These are phyloP conservation scores for Acanthurus lineatus DNA, from an alignment of 2,797 vertebrate genomes.

Conservation along the genomic window DNA sequence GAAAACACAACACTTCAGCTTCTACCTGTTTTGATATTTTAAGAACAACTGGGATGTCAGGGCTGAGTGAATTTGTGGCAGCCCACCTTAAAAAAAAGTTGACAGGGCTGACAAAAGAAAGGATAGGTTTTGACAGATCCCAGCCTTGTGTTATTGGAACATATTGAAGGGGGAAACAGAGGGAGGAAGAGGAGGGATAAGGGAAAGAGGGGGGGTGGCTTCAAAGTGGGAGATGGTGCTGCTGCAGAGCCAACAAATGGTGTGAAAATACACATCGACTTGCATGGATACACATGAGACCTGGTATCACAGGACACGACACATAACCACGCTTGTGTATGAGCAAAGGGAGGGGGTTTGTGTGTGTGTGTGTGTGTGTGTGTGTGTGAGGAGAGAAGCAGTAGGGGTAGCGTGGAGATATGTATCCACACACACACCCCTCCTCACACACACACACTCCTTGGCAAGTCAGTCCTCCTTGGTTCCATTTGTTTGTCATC, in stretches of 20 bases:
- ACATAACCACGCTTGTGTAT: slow-evolving; percentile 49
- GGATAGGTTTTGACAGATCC: slow-evolving; percentile 76
- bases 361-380: slow-evolving; percentile 49
- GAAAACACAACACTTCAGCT: slow-evolving; percentile 48
- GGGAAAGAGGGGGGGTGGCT: slow-evolving; percentile 48
- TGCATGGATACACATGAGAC: slow-evolving; percentile 65
- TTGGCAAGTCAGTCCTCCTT: slow-evolving; percentile 60
- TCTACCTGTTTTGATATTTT: slow-evolving; percentile 68
- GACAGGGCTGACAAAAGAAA: slow-evolving; percentile 75
- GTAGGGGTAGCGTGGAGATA: slow-evolving; percentile 56
- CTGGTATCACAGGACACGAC: slow-evolving; percentile 65
- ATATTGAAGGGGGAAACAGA: slow-evolving; percentile 74
- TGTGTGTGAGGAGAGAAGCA: slow-evolving; percentile 44
- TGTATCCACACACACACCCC: slow-evolving; percentile 22
- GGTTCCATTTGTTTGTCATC: slow-evolving; percentile 80
- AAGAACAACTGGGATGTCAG: slow-evolving; percentile 65
- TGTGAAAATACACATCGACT: slow-evolving; percentile 66
- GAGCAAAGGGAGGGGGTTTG: slow-evolving; percentile 33
- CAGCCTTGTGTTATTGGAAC: slow-evolving; percentile 71
- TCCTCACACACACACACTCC: slow-evolving; percentile 25
- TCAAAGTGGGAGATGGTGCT: slow-evolving; percentile 59
- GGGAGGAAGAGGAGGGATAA: slow-evolving; percentile 52
- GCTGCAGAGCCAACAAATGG: slow-evolving; percentile 57
- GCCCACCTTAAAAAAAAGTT: slow-evolving; percentile 57
- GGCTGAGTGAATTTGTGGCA: slow-evolving; percentile 75